phyloP scores from a whole-genome alignment of 2,888 invertebrate species.

The Cyaniris semiargus region DNA sequence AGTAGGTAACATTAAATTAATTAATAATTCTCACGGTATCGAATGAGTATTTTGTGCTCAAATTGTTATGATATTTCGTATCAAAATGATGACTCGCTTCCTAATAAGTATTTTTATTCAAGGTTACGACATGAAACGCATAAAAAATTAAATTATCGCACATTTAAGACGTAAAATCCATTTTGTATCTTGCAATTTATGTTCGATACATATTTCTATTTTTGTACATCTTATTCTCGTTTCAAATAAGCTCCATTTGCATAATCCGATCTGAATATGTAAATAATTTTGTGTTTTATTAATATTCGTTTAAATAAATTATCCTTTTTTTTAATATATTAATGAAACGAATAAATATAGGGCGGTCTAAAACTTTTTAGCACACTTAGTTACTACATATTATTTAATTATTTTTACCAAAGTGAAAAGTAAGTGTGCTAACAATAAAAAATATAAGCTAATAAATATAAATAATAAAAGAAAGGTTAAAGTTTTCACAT shows the following conservation, averaged over 20 bases:
- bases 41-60: not conserved
- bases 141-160: constrained; percentile 17
- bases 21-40: constrained; percentile 2
- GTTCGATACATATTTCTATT: constrained; percentile 6
- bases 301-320: constrained; percentile 4
- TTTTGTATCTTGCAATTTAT: not conserved
- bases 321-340: not conserved
- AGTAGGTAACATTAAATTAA: constrained; percentile 2
- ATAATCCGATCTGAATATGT: constrained; percentile 2
- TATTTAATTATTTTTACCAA: not conserved
- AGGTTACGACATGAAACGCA: not conserved
- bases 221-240: not conserved
- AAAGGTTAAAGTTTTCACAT: not conserved
- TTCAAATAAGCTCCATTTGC: constrained; percentile 12
- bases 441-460: not conserved
- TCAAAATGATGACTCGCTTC: constrained; percentile 19
- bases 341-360: not conserved
- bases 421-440: not conserved
- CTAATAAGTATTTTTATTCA: constrained; percentile 21
- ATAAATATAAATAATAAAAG: no score
- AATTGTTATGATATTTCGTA: not conserved
- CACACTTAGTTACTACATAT: no score
- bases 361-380: not conserved
- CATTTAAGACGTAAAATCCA: not conserved
- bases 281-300: constrained; percentile 2